Base-by-base conservation (phyloP, 2,888 invertebrate species). In the Troglohyphantes excavatus region DNA sequence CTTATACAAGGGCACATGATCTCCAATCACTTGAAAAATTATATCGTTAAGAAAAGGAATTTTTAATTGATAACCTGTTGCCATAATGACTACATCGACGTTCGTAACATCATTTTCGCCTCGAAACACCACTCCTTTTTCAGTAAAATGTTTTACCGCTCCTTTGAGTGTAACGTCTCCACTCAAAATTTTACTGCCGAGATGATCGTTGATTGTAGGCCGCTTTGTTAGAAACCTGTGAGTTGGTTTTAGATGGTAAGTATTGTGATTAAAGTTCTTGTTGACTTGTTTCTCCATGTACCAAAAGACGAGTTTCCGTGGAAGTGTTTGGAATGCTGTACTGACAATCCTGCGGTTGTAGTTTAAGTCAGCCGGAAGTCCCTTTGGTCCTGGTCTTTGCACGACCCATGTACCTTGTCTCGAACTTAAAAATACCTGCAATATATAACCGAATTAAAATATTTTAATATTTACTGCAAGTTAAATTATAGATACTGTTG, bases 371-470 rank as follows among this genome's bases (percentile, higher is more conserved):
- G 93, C 92, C 0, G 94, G 94, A 29, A 93, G 90, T n/a, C 94
- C 94, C 91, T 93, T 92, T 79, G 93, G 93, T 29, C 93, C 93
- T 68, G 94, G 93, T 21, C 94, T 92, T 85, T 93, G 93, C 59
- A 94, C 93, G 7, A 94, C 93, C 94, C 94, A 94, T 7, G 94
- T 93, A 5, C 94, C 94, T 29, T 94, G 92, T 2, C 94, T 92
- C 0, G 94, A 94, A 23, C 94, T 93, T 61, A 94, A 90, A 88
- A 93, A 94, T 1, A 94, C 94, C 93, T 94, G 29, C 67, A 67
- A 46, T 17, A 21, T n/a, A n/a, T n/a, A n/a, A n/a, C n/a, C n/a
- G 59, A 81, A 84, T 75, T 3, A 1, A 53, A 13, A n/a, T 53
- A 53, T 53, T 53, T 53, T 39, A 39, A 11, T 39, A 3, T 39